Percentiles rank a stretch among this genome's conserved stretches.
phyloP scores from a whole-genome alignment of 1,140 invertebrate species.

The Potamilus streckersoni region DNA sequence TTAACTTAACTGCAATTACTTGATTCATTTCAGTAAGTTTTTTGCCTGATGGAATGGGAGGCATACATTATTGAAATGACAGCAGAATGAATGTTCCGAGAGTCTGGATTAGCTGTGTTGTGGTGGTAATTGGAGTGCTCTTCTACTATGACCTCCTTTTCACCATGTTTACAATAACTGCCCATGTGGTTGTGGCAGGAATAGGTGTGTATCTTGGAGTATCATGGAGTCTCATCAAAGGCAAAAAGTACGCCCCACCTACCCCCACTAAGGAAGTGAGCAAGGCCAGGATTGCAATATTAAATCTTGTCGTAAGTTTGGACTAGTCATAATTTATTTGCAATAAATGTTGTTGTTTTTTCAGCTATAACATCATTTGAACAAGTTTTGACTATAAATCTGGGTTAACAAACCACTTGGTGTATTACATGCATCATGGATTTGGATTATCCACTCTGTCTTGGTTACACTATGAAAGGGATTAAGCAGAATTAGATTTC shows the following conservation, averaged over 20 bases:
- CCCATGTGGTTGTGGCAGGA: slow-evolving; percentile 25
- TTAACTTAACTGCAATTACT: too few relatives aligned
- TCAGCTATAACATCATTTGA: too few relatives aligned
- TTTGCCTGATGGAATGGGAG: too few relatives aligned
- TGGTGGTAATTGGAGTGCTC: slow-evolving; percentile 16
- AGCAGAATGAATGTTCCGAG: slow-evolving; percentile 10
- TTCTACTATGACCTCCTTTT: slow-evolving; percentile 28
- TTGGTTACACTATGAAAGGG: too few relatives aligned
- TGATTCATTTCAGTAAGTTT: too few relatives aligned
- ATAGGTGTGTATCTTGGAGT: slow-evolving; percentile 37
- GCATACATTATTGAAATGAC: too few relatives aligned
- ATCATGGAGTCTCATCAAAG: slow-evolving; percentile 43
- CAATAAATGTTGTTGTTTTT: not conserved
- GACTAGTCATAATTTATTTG: not conserved
- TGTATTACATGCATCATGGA: too few relatives aligned
- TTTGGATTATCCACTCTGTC: too few relatives aligned
- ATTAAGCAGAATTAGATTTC: too few relatives aligned
- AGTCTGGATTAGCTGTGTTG: slow-evolving; percentile 10
- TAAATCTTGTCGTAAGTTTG: slow-evolving; percentile 43
- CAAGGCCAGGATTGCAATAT: slow-evolving; percentile 27
- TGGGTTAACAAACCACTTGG: too few relatives aligned
- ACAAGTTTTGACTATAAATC: too few relatives aligned
- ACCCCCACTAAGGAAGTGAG: slow-evolving; percentile 21
- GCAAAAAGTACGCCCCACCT: slow-evolving; percentile 45
- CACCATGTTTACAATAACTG: slow-evolving; percentile 20